Conservation (phyloP, 2,113 vertebrate species). For the Catharus minimus region DNA sequence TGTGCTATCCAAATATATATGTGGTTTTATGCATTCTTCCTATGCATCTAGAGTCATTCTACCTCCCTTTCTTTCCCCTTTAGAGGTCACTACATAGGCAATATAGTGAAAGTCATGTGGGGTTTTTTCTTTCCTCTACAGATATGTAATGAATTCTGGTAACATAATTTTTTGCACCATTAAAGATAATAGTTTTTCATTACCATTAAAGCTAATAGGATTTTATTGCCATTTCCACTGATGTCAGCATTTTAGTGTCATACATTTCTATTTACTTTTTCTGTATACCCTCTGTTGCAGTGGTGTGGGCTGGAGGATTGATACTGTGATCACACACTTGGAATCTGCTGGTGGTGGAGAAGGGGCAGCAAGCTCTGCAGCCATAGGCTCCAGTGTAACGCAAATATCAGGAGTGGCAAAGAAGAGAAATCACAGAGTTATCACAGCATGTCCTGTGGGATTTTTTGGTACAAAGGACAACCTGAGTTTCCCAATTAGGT, state of each 20-base stretch:
- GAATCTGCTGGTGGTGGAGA: neutral
- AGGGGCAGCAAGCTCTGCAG: neutral
- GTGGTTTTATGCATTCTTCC: neutral
- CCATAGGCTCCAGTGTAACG: neutral
- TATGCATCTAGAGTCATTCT: neutral
- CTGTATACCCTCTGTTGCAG: neutral
- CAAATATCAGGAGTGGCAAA: neutral
- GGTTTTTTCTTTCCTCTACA: neutral
- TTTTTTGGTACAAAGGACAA: neutral
- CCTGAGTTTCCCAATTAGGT: neutral
- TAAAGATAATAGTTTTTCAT: neutral
- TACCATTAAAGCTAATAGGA: neutral
- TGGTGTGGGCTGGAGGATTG: neutral
- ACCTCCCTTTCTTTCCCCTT: neutral
- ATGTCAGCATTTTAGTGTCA: neutral
- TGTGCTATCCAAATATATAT: fast-evolving
- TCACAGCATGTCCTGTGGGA: neutral
- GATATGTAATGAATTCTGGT: neutral
- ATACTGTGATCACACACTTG: neutral
- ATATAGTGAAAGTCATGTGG: neutral
- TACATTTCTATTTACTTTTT: slow-evolving; percentile 22
- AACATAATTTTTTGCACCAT: neutral
- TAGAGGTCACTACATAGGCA: neutral
- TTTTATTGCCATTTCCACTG: neutral
- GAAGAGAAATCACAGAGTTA: neutral